Conservation (phyloP, 2,888 invertebrate species). For the Helleia helle region DNA sequence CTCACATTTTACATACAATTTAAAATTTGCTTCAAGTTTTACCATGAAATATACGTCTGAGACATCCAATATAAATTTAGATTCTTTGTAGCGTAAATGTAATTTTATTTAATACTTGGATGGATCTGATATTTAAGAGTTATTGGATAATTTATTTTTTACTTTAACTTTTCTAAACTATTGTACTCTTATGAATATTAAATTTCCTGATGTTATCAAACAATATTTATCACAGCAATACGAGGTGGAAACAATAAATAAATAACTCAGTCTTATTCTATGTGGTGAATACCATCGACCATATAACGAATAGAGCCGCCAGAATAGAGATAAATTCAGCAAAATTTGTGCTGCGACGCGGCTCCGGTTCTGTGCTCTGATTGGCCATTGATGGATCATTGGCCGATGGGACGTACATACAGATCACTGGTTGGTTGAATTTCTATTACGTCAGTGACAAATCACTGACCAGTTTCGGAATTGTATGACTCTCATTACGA, state of each 20-base stretch:
- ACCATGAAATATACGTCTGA: constrained; percentile 4
- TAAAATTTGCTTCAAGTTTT: constrained; percentile 5
- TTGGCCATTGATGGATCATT: too few relatives aligned
- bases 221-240: constrained; percentile 53
- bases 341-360: too few relatives aligned
- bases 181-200: constrained; percentile 4
- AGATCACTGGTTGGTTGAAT: too few relatives aligned
- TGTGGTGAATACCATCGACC: too few relatives aligned
- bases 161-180: constrained; percentile 1
- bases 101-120: constrained; percentile 6
- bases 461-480: too few relatives aligned
- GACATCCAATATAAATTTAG: constrained; percentile 7
- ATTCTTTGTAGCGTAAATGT: background rate
- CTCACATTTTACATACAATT: constrained; percentile 6
- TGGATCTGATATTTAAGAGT: constrained; percentile 1
- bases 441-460: too few relatives aligned
- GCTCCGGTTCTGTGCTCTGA: too few relatives aligned
- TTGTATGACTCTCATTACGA: too few relatives aligned
- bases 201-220: constrained; percentile 9
- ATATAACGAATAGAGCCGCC: too few relatives aligned
- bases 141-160: constrained; percentile 1
- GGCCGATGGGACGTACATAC: too few relatives aligned
- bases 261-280: constrained; percentile 59
- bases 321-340: too few relatives aligned
- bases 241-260: constrained; percentile 16